Percentiles rank a stretch among this genome's conserved stretches.
These are phyloP conservation scores for Vesta saturnalis DNA, from an alignment of 2,888 invertebrate genomes.

Conservation along the genomic window DNA sequence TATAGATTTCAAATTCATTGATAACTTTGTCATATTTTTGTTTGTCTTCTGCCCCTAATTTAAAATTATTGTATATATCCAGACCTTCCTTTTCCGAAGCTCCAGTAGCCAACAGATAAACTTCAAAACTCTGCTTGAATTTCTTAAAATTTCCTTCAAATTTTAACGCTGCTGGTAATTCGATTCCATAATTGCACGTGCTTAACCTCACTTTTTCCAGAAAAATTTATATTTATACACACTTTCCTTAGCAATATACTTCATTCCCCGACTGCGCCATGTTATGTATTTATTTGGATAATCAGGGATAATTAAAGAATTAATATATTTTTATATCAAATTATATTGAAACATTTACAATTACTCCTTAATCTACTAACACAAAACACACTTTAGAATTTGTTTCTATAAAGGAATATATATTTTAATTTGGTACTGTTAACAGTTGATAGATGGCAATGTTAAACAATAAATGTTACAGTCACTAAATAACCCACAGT, in stretches of 20 bases:
- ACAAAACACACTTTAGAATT: too few relatives aligned
- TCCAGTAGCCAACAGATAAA: not conserved
- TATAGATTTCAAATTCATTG: not conserved
- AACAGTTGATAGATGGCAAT: too few relatives aligned
- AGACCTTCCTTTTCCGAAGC: not conserved
- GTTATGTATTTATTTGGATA: too few relatives aligned
- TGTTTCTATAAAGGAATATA: too few relatives aligned
- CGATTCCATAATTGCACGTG: too few relatives aligned
- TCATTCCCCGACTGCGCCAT: not conserved
- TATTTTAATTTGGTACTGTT: too few relatives aligned
- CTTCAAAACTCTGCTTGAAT: not conserved
- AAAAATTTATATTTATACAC: not conserved
- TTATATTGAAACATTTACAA: too few relatives aligned
- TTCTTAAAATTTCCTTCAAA: not conserved
- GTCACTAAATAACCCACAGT: too few relatives aligned
- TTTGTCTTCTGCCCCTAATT: not conserved
- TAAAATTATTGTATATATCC: not conserved
- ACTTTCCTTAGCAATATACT: not conserved
- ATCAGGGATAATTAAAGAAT: too few relatives aligned
- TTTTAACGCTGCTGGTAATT: not conserved
- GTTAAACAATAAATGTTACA: too few relatives aligned
- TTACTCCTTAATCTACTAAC: too few relatives aligned
- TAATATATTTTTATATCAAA: too few relatives aligned
- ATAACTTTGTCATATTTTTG: not conserved
- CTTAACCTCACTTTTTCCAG: not conserved